These are phyloP conservation scores for Netelia virgata DNA, from an alignment of 2,888 invertebrate genomes.

Conservation along the genomic window DNA sequence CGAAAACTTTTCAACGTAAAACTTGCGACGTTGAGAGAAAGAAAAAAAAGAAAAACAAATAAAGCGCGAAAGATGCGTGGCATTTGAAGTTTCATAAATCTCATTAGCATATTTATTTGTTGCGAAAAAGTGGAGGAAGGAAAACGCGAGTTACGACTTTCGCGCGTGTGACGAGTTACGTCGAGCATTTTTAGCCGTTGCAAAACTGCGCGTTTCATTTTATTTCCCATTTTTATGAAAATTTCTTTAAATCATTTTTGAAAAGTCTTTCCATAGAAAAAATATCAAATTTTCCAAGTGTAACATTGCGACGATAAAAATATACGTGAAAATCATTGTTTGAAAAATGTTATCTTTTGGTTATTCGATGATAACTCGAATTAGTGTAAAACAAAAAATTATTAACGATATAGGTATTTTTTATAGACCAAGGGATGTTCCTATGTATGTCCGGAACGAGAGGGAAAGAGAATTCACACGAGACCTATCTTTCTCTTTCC, in stretches of 20 bases:
- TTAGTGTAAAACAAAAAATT: background rate
- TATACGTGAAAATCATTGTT: too few relatives aligned
- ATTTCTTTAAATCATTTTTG: too few relatives aligned
- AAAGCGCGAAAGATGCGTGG: slow-evolving; percentile 79
- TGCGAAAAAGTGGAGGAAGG: slow-evolving; percentile 72
- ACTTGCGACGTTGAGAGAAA: slow-evolving; percentile 76
- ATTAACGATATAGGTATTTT: slow-evolving; percentile 17
- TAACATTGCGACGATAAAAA: too few relatives aligned
- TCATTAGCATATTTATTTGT: slow-evolving; percentile 83
- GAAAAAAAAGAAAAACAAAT: slow-evolving; percentile 60
- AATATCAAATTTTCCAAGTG: too few relatives aligned
- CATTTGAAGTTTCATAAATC: slow-evolving; percentile 81
- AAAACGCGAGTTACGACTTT: background rate
- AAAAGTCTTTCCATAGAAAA: too few relatives aligned
- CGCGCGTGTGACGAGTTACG: too few relatives aligned
- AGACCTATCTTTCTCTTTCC: slow-evolving; percentile 7
- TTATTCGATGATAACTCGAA: too few relatives aligned
- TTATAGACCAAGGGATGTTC: slow-evolving; percentile 11
- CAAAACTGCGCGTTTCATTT: too few relatives aligned
- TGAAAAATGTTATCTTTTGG: too few relatives aligned
- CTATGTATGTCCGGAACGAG: slow-evolving; percentile 5
- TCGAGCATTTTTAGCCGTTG: too few relatives aligned
- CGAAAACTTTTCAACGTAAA: slow-evolving; percentile 77
- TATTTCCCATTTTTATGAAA: too few relatives aligned
- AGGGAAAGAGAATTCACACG: slow-evolving; percentile 41